These are phyloP conservation scores for Ochlodes sylvanus DNA, from an alignment of 2,888 invertebrate genomes.

Conservation along the genomic window DNA sequence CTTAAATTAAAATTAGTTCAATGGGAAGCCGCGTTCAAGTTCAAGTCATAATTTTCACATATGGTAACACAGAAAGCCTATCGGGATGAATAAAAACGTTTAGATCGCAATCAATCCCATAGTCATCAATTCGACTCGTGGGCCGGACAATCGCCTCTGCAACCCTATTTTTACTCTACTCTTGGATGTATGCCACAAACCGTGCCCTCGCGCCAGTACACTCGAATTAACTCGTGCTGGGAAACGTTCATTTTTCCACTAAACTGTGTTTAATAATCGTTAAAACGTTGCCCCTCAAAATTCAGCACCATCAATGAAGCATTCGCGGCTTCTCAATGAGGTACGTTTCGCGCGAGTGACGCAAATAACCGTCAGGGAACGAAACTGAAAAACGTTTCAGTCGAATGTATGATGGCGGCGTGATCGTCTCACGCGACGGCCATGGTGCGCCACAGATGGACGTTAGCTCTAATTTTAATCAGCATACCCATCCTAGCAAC, in stretches of 20 bases:
- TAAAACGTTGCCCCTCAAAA: slow-evolving; percentile 56
- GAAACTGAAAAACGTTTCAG: slow-evolving; percentile 64
- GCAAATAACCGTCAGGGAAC: slow-evolving; percentile 67
- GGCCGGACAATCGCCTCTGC: slow-evolving; percentile 77
- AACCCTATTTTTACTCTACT: slow-evolving; percentile 78
- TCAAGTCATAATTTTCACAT: slow-evolving; percentile 12
- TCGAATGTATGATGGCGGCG: slow-evolving; percentile 77
- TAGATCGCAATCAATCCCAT: slow-evolving; percentile 63
- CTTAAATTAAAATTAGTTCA: no score
- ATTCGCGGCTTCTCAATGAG: slow-evolving; percentile 59
- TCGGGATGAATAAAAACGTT: slow-evolving; percentile 44
- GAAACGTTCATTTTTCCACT: slow-evolving; percentile 69
- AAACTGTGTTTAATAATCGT: slow-evolving; percentile 57
- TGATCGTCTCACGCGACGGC: slow-evolving; percentile 72
- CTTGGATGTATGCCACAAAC: slow-evolving; percentile 77
- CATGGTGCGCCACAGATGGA: slow-evolving; percentile 79
- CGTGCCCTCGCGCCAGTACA: slow-evolving; percentile 86
- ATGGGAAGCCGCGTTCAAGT: not conserved
- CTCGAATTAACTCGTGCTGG: slow-evolving; percentile 86
- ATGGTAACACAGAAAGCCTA: slow-evolving; percentile 23
- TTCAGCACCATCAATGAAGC: slow-evolving; percentile 67
- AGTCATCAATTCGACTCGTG: slow-evolving; percentile 65
- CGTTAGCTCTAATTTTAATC: slow-evolving; percentile 79
- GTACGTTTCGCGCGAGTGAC: slow-evolving; percentile 58
- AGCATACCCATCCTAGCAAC: slow-evolving; percentile 76